Conservation (phyloP, 2,113 vertebrate genomes). For the Sardina pilchardus region DNA sequence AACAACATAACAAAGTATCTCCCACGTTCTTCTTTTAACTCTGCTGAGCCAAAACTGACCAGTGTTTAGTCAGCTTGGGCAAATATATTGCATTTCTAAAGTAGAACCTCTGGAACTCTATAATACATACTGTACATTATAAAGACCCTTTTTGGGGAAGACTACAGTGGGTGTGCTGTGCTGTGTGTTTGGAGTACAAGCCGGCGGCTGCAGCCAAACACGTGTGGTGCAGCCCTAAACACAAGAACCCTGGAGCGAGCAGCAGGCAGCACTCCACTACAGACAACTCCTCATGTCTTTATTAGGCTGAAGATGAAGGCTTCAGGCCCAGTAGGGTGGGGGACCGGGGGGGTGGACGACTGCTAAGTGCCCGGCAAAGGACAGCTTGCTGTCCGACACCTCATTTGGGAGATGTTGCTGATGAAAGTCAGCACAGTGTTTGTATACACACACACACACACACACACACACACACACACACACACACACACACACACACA, state of each 20-base stretch:
- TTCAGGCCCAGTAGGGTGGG: slow-evolving; percentile 21
- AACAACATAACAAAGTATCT: too few relatives aligned
- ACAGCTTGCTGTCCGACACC: neutral
- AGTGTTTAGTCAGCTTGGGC: neutral
- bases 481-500: neutral
- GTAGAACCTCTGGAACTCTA: too few relatives aligned
- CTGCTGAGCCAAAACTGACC: neutral
- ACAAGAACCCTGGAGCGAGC: slow-evolving; percentile 1
- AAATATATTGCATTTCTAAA: neutral
- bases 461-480: neutral
- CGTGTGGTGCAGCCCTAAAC: slow-evolving; percentile 3
- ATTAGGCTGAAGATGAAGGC: slow-evolving; percentile 33
- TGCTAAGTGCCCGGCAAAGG: slow-evolving; percentile 20
- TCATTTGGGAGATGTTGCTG: neutral
- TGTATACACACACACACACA: neutral
- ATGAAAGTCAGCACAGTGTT: neutral
- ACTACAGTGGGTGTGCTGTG: neutral
- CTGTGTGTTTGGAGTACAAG: slow-evolving; percentile 13
- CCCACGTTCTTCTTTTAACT: too few relatives aligned
- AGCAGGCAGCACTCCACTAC: neutral
- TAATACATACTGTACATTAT: neutral
- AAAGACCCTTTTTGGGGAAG: neutral
- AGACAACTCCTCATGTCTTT: slow-evolving; percentile 37
- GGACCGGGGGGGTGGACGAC: too few relatives aligned
- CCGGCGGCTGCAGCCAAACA: slow-evolving; percentile 37